A percentile compares a stretch with the other conserved stretches of the same genome.
Evolutionary conservation across 2,113 vertebrate genomes (phyloP).

Genomic region (Nipponia nippon): DNA sequence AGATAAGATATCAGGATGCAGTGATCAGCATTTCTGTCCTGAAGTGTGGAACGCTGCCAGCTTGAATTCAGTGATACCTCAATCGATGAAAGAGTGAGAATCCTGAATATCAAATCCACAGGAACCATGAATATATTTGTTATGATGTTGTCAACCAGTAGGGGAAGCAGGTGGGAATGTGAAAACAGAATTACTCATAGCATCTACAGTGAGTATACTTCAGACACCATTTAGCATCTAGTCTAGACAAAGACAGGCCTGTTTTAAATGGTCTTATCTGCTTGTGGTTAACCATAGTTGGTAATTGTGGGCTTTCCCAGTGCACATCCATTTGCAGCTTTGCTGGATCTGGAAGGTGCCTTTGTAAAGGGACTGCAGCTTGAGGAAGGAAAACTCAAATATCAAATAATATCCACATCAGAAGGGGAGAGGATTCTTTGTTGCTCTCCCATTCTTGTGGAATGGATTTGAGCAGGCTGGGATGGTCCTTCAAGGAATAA

Average conservation of each 20-base stretch:
- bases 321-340: not conserved
- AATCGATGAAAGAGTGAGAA: constrained; percentile 31
- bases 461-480: not conserved
- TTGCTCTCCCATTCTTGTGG: not conserved
- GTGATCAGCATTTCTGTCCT: constrained; percentile 41
- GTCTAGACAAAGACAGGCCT: not conserved
- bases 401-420: not conserved
- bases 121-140: not conserved
- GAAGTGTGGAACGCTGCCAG: constrained; percentile 21
- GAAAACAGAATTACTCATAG: constrained; percentile 23
- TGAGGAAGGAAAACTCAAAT: not conserved
- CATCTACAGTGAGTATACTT: not conserved
- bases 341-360: not conserved
- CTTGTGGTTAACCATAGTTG: constrained; percentile 24
- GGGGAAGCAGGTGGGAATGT: constrained; percentile 24
- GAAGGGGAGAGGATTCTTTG: not conserved
- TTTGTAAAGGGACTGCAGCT: not conserved
- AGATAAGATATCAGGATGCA: constrained; percentile 25
- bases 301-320: not conserved
- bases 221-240: not conserved
- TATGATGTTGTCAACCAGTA: constrained; percentile 18
- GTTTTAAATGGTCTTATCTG: constrained; percentile 14
- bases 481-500: not conserved
- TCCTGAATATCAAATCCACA: constrained; percentile 17
- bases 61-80: constrained; percentile 34